Evolutionary conservation across 2,797 vertebrate genomes (phyloP), one percentile per base, ranked within the genome.

Genomic region (Smutsia gigantea): DNA sequence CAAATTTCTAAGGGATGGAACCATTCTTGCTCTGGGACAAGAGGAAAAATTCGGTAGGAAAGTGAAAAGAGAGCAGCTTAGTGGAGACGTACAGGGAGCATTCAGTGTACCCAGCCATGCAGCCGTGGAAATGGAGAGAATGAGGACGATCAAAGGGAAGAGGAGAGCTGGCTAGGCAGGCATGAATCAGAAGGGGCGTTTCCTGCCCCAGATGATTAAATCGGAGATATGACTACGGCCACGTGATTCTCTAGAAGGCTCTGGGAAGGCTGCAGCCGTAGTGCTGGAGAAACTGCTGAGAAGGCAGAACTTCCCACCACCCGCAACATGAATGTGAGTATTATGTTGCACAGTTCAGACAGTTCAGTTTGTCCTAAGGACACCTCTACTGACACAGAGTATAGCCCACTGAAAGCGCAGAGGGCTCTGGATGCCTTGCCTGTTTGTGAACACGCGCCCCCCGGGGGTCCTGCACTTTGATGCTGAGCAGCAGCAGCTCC

Each of bases 161-260:
- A 14, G 11, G 31, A 29, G 14, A 59, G 1, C 13, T 4, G 1
- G 29, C 5, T 21, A 37, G 4, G 11, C 2, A 34, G n/a, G 55
- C 57, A 4, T 31, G 34, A 61, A 19, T 23, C 12, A 39, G 15
- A 49, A 37, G 1, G 12, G 7, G 4, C 14, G 7, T 18, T 31
- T 3, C 7, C n/a, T 66, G 64, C 21, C 69, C 25, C 15, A 25
- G 11, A 5, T 27, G 57, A 25, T 49, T 46, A 83, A 39, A 19
- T 11, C 57, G 19, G 19, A 42, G 11, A 42, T 63, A 18, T 51
- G 14, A 6, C 78, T 77, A 15, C 34, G 55, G 49, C 11, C 59
- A 17, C 5, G 7, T 59, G 12, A 34, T 5, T 57, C 10, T 34
- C 1, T 37, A 9, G 4, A 61, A 29, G 3, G 1, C 25, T 51